phyloP scores from a whole-genome alignment of 2,888 invertebrate species.

The Macrosoma leucophasiata region DNA sequence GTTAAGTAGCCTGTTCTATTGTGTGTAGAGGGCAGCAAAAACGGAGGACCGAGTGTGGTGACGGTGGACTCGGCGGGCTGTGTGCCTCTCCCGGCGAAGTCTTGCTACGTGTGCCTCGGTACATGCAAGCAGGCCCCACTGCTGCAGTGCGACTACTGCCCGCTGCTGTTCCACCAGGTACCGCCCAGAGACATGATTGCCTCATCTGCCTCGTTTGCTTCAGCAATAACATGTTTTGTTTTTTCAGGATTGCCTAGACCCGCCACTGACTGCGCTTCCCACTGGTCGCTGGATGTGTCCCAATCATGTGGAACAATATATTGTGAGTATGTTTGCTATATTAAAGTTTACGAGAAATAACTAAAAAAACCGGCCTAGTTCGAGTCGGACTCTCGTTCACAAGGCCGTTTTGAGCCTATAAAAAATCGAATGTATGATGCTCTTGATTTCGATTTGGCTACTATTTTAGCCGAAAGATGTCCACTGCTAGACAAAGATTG shows the following conservation, averaged over 20 bases:
- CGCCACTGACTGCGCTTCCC: slow-evolving; percentile 92
- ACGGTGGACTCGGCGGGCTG: slow-evolving; percentile 71
- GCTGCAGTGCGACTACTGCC: slow-evolving; percentile 95
- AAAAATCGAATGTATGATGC: no score
- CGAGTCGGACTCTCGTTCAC: no score
- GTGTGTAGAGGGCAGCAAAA: slow-evolving; percentile 49
- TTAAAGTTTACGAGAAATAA: no score
- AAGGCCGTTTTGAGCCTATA: no score
- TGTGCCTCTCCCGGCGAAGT: slow-evolving; percentile 87
- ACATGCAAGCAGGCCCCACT: slow-evolving; percentile 90
- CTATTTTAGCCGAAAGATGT: no score
- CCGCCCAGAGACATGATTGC: no score
- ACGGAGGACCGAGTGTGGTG: slow-evolving; percentile 41
- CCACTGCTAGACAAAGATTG: no score
- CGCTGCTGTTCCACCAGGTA: slow-evolving; percentile 87
- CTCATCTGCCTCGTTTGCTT: no score
- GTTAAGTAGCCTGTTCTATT: no score
- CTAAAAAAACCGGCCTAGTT: no score
- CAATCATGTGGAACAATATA: slow-evolving; percentile 93
- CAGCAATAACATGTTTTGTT: background rate
- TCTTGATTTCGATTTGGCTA: no score
- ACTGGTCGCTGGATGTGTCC: slow-evolving; percentile 98
- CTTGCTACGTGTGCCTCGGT: slow-evolving; percentile 89
- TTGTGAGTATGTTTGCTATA: slow-evolving; percentile 81
- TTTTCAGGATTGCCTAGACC: slow-evolving; percentile 90